phyloP scores from a whole-genome alignment of 2,797 vertebrate genomes.

The Myripristis jacobus region DNA sequence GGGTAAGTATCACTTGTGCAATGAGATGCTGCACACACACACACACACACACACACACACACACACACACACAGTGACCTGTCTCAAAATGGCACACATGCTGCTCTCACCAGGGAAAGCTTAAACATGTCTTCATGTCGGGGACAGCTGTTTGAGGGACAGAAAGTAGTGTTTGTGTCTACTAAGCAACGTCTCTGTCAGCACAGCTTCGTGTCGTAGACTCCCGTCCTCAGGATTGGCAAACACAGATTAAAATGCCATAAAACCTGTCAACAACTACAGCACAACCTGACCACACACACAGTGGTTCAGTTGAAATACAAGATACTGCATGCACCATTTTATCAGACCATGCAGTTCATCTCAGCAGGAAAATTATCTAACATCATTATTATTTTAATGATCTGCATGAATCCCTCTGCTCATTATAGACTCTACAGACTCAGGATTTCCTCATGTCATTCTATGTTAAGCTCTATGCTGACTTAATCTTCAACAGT shows the following conservation, averaged over 20 bases:
- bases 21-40: slow-evolving; percentile 10
- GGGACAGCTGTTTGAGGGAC: slow-evolving; percentile 21
- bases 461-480: slow-evolving; percentile 1
- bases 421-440: too few relatives aligned
- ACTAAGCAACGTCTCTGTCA: slow-evolving; percentile 8
- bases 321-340: not conserved
- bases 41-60: slow-evolving; percentile 9
- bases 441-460: not conserved
- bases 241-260: not conserved
- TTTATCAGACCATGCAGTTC: not conserved
- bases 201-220: not conserved
- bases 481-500: not conserved
- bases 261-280: not conserved
- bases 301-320: too few relatives aligned
- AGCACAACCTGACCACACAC: not conserved
- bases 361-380: not conserved
- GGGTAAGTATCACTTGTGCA: slow-evolving; percentile 67
- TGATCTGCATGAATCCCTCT: not conserved
- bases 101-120: not conserved
- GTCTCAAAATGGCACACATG: slow-evolving; percentile 25
- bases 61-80: not conserved
- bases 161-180: not conserved
- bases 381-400: not conserved
- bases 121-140: not conserved
- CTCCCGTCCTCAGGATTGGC: not conserved